Conservation (phyloP, 2,113 vertebrate genomes). For the Trogon surrucura region DNA sequence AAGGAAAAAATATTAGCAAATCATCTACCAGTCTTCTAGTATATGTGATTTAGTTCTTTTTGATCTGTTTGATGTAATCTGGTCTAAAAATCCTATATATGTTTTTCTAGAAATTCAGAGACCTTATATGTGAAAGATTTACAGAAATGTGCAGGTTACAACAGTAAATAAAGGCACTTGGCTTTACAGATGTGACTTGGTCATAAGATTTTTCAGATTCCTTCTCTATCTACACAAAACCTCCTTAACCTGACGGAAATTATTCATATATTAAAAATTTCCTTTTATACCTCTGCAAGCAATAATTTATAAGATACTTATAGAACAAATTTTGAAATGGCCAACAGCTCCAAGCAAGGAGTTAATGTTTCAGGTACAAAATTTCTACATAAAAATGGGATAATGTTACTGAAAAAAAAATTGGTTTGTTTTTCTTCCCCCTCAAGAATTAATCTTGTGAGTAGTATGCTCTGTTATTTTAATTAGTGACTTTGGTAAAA, state of each 20-base stretch:
- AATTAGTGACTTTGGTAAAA: background rate
- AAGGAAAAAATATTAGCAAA: background rate
- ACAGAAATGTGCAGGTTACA: background rate
- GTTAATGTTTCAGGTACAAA: background rate
- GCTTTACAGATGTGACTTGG: slow-evolving; percentile 9
- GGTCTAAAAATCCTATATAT: background rate
- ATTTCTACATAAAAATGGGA: background rate
- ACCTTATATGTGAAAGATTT: background rate
- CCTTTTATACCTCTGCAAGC: background rate
- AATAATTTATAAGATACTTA: background rate
- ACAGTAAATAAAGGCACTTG: background rate
- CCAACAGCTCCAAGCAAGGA: background rate
- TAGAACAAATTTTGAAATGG: background rate
- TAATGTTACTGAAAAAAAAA: background rate
- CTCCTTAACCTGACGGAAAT: background rate
- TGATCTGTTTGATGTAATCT: background rate
- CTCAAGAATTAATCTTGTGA: background rate
- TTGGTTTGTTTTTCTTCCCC: background rate
- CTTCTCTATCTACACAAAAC: background rate
- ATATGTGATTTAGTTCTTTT: background rate
- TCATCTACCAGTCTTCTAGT: background rate
- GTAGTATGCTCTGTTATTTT: background rate
- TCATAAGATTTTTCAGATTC: background rate
- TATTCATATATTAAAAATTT: background rate
- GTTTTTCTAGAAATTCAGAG: background rate